Conservation (phyloP, 1,140 invertebrate species). For the Rhynchophorus ferrugineus region DNA sequence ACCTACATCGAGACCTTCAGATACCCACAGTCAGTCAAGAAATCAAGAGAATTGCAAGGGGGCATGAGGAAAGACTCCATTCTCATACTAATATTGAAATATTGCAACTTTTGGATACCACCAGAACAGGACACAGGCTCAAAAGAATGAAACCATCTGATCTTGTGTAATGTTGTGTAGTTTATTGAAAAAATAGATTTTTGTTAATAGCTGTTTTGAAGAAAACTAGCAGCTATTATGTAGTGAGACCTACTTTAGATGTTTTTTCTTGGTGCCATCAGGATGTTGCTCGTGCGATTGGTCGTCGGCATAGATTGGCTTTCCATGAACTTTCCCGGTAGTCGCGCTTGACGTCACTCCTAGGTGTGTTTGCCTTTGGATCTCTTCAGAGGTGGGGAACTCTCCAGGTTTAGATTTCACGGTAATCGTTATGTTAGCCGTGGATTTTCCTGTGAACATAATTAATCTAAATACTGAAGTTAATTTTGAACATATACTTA, state of each 20-base stretch:
- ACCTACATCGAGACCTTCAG: no score
- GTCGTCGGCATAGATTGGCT: conserved; percentile 46
- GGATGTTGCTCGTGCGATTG: conserved; percentile 55
- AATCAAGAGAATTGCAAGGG: no score
- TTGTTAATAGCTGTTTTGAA: no score
- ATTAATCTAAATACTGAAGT: background rate
- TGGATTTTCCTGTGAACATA: conserved; percentile 44
- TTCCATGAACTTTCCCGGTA: conserved; percentile 26
- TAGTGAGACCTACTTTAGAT: conserved; percentile 34
- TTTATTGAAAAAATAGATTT: no score
- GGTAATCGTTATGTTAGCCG: conserved; percentile 62
- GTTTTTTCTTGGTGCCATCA: conserved; percentile 42
- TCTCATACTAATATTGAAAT: no score
- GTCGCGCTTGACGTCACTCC: conserved; percentile 32
- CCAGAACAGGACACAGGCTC: no score
- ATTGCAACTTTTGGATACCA: no score
- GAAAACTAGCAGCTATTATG: no score
- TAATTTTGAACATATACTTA: background rate
- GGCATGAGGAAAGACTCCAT: no score
- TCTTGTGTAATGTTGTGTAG: no score
- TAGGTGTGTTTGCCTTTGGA: conserved; percentile 45
- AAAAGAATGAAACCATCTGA: no score
- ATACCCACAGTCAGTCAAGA: no score
- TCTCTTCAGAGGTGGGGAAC: conserved; percentile 70
- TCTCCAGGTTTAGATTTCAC: conserved; percentile 68